phyloP scores from a whole-genome alignment of 2,888 invertebrate species.

The Pegoplata infirma region DNA sequence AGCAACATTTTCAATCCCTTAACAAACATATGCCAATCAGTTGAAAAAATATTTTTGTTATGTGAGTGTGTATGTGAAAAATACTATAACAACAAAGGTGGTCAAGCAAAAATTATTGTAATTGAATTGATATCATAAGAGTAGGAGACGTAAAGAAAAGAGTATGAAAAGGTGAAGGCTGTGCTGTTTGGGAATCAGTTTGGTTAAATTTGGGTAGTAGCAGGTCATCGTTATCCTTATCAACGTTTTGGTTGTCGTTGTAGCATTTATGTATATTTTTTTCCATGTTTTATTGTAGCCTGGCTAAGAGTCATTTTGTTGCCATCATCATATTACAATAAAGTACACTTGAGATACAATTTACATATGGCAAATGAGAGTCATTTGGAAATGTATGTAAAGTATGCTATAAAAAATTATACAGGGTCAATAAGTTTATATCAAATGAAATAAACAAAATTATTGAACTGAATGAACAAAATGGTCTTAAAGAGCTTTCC shows the following conservation, averaged over 20 bases:
- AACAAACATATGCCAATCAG: slow-evolving; percentile 31
- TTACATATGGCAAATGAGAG: slow-evolving; percentile 34
- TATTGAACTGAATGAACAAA: no score
- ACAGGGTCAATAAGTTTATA: not conserved
- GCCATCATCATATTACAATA: slow-evolving; percentile 37
- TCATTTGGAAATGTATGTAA: slow-evolving; percentile 13
- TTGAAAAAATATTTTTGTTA: slow-evolving; percentile 44
- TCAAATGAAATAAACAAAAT: no score
- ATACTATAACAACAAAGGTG: slow-evolving; percentile 50
- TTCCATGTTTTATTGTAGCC: not conserved
- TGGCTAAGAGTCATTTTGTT: not conserved
- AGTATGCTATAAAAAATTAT: not conserved
- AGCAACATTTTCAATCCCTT: not conserved
- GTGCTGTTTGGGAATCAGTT: not conserved
- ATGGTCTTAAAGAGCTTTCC: no score
- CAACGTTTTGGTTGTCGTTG: not conserved
- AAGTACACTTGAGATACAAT: slow-evolving; percentile 43
- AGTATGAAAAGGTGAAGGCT: not conserved
- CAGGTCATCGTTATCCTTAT: slow-evolving; percentile 29
- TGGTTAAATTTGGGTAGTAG: slow-evolving; percentile 6
- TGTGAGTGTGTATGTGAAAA: slow-evolving; percentile 25
- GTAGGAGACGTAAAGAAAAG: not conserved
- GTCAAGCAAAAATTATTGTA: slow-evolving; percentile 60
- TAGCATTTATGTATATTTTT: not conserved
- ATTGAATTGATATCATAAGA: slow-evolving; percentile 46